Percentiles rank a stretch among this genome's conserved stretches.
These are phyloP conservation scores for Drosophila fungiperda DNA, from an alignment of 2,888 invertebrate species.

Conservation along the genomic window DNA sequence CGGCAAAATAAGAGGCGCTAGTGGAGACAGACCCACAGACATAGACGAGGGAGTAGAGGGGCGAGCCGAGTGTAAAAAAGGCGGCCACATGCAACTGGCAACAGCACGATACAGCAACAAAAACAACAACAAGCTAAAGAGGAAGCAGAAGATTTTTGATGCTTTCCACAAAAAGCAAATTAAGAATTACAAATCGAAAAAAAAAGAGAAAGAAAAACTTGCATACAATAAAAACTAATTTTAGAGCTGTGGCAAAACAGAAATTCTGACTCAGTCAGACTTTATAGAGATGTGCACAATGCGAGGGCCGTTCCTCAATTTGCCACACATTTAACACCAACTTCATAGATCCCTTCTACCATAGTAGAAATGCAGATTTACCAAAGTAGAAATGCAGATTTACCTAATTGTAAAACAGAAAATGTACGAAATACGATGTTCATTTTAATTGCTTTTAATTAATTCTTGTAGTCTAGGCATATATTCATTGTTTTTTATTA, in stretches of 20 bases:
- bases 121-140: conserved; percentile 29
- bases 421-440: not conserved
- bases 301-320: conserved; percentile 25
- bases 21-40: conserved; percentile 33
- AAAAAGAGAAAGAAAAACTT: conserved; percentile 41
- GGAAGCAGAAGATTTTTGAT: conserved; percentile 42
- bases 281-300: conserved; percentile 26
- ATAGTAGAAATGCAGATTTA: not conserved
- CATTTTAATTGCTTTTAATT: not conserved
- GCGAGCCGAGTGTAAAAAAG: conserved; percentile 9
- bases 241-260: conserved; percentile 67
- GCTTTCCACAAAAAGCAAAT: conserved; percentile 67
- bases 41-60: conserved; percentile 6
- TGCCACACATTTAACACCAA: no score
- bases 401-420: not conserved
- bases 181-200: conserved; percentile 68
- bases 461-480: not conserved
- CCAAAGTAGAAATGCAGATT: not conserved
- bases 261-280: conserved; percentile 55
- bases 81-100: conserved; percentile 54
- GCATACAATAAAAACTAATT: conserved; percentile 77
- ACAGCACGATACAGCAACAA: conserved; percentile 59
- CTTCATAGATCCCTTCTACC: not conserved
- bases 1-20: conserved; percentile 45
- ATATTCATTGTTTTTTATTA: not conserved